A percentile compares a stretch with the other conserved stretches of the same genome.
These are phyloP conservation scores for Coleophora flavipennella DNA, from an alignment of 2,888 invertebrate species.

Conservation along the genomic window DNA sequence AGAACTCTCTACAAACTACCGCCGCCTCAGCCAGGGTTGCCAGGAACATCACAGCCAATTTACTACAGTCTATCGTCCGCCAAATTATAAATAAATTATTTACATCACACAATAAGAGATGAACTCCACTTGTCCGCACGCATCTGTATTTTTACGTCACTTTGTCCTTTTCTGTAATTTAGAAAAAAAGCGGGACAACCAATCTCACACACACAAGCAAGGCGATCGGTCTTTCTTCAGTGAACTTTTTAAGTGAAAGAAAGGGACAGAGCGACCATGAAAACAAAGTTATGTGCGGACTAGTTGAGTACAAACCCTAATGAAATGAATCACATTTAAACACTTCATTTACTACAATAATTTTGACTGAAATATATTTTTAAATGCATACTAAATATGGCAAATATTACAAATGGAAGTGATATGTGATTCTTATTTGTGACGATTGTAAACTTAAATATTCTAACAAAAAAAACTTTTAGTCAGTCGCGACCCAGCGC, in stretches of 20 bases:
- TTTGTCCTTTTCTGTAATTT: neutral
- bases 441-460: neutral
- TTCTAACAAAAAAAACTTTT: neutral
- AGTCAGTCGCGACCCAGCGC: slow-evolving; percentile 17
- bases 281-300: no score
- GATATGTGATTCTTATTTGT: slow-evolving; percentile 19
- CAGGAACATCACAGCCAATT: slow-evolving; percentile 34
- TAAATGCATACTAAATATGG: slow-evolving; percentile 39
- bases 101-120: slow-evolving; percentile 13
- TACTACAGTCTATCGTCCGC: slow-evolving; percentile 21
- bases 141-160: slow-evolving; percentile 1
- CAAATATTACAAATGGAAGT: slow-evolving; percentile 18
- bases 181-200: neutral
- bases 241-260: no score
- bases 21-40: neutral
- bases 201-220: no score
- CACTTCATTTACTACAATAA: no score
- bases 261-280: no score
- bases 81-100: slow-evolving; percentile 15
- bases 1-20: no score
- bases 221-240: no score
- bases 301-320: no score
- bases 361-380: slow-evolving; percentile 15
- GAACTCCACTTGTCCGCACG: no score
- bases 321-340: no score